Evolutionary conservation across 1,140 invertebrate species (phyloP), one percentile per base, ranked within the genome.

Genomic region (Drosophila chauvacae): DNA sequence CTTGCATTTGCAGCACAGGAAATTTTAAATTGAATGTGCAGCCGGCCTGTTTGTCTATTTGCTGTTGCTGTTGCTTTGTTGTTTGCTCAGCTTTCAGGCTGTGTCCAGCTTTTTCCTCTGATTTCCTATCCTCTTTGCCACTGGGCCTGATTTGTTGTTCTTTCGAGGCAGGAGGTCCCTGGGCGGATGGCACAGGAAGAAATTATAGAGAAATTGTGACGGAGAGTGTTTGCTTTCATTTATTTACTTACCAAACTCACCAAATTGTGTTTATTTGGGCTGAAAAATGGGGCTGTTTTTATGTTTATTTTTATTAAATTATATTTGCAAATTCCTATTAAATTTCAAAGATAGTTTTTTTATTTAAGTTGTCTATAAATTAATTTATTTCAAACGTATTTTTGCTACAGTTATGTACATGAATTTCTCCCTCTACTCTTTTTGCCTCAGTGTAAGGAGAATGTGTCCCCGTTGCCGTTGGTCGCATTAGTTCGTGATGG

Each of bases 21-120:
- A 90, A 88, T 81, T 90, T 84, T 85, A 90, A 88, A 85, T 88
- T 81, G 70, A 90, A 85, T 81, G 70, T 81, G 81, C 70, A 35
- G 77, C 20, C 69, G 14, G 23, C 35, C 61, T 11, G 50, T 64
- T 83, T 66, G 62, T 61, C 47, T 63, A 56, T 60, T 53, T 60
- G 59, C 9, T 35, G 20, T 51, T 68, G 62, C 53, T 65, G 62
- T 62, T 74, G 72, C 58, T 58, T 64, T 59, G 45, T 81, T 81
- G 62, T 76, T 71, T 63, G 39, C 69, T 51, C 45, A 35, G 58
- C 50, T 58, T 60, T 81, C 72, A 41, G 61, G 63, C 44, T 47
- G 39, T 66, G 58, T 61, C 55, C 33, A 47, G 80, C 20, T 41
- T 60, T 41, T 71, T 37, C 6, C 55, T 37, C 37, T 11, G 53